Conservation (phyloP, 2,888 invertebrate species). For the Drosophila setosimentum region DNA sequence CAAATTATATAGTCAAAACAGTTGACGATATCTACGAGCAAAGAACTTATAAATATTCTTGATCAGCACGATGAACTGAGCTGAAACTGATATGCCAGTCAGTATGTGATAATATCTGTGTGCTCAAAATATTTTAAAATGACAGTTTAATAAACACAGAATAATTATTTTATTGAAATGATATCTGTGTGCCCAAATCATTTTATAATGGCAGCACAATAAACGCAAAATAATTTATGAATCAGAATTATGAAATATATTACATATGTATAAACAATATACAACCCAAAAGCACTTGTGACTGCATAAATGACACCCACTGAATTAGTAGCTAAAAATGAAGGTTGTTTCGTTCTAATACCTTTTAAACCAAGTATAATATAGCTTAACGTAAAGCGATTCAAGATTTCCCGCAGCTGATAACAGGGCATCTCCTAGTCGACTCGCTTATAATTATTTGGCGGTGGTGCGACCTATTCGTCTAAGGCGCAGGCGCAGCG, state of each 20-base stretch:
- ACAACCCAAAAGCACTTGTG: not conserved
- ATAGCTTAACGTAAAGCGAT: not conserved
- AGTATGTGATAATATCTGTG: not conserved
- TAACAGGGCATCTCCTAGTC: not conserved
- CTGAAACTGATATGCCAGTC: not conserved
- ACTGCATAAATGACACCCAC: not conserved
- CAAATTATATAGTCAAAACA: not conserved
- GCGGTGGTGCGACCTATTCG: not conserved
- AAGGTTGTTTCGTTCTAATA: not conserved
- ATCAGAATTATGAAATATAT: not conserved
- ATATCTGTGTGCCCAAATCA: not conserved
- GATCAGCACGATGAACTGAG: not conserved
- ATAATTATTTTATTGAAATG: not conserved
- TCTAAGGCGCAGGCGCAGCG: slow-evolving; percentile 36
- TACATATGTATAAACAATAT: not conserved
- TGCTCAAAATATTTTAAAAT: not conserved
- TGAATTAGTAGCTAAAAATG: not conserved
- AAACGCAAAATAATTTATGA: not conserved
- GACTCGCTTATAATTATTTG: not conserved
- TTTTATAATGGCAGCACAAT: not conserved
- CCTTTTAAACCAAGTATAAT: not conserved
- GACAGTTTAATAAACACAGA: not conserved
- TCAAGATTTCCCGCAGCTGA: no score
- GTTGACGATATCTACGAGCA: not conserved
- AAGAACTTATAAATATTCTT: not conserved